These are phyloP conservation scores for Aphis craccivora DNA, from an alignment of 1,140 invertebrate genomes.

Conservation along the genomic window DNA sequence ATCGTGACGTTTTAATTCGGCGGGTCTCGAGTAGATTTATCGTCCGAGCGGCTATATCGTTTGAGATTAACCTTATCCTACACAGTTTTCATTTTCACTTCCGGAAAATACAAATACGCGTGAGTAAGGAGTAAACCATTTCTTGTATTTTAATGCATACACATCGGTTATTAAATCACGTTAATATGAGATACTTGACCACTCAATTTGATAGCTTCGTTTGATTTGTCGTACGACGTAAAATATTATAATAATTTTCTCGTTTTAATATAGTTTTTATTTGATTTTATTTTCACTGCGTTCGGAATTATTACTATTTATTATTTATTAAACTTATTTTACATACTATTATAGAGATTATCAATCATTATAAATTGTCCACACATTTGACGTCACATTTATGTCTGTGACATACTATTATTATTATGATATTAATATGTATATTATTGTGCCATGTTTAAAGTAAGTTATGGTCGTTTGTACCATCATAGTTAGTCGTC, in stretches of 20 bases:
- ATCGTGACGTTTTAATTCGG: slow-evolving; percentile 55
- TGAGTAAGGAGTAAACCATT: neutral
- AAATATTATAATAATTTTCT: too few relatives aligned
- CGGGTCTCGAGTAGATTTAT: slow-evolving; percentile 39
- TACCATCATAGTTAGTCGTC: neutral
- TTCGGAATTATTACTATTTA: too few relatives aligned
- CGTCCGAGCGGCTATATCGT: neutral
- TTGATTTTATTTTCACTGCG: too few relatives aligned
- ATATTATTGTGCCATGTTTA: neutral
- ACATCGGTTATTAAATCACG: too few relatives aligned
- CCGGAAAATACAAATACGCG: neutral
- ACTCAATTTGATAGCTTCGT: neutral
- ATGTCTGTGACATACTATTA: neutral
- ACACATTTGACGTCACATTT: too few relatives aligned
- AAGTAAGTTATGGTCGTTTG: neutral
- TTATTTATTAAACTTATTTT: too few relatives aligned
- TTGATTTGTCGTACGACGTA: neutral
- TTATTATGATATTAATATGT: neutral
- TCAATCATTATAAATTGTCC: too few relatives aligned
- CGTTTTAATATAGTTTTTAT: too few relatives aligned
- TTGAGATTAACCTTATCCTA: slow-evolving; percentile 14
- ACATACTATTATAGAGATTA: too few relatives aligned
- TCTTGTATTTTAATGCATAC: neutral
- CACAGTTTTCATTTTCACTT: neutral
- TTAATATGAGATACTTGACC: too few relatives aligned